phyloP scores from a whole-genome alignment of 1,140 invertebrate species.

The Aricia agestis region DNA sequence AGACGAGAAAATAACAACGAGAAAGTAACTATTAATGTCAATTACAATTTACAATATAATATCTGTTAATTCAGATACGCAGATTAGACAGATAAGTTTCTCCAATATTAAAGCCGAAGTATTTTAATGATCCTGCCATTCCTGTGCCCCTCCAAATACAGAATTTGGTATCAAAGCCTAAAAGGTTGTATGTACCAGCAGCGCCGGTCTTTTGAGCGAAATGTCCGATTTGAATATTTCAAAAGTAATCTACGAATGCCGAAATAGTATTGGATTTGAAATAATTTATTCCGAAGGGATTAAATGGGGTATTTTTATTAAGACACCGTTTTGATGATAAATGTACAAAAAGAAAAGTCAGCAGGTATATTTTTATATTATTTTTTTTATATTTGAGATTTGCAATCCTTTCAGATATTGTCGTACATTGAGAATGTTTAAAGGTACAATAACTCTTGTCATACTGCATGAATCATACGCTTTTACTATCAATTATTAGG shows the following conservation, averaged over 20 bases:
- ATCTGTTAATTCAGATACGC: background rate
- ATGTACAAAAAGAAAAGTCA: no score
- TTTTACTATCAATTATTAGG: no score
- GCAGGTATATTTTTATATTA: no score
- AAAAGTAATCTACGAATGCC: background rate
- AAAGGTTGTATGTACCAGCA: background rate
- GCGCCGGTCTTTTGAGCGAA: background rate
- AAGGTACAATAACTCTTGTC: no score
- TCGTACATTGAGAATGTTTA: no score
- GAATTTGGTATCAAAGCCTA: background rate
- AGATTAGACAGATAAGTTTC: background rate
- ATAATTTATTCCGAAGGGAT: background rate
- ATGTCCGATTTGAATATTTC: conserved; percentile 3
- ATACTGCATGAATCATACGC: no score
- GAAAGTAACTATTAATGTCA: no score
- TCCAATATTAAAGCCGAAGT: background rate
- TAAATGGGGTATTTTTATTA: background rate
- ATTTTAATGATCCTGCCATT: background rate
- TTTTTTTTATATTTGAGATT: no score
- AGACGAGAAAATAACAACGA: no score
- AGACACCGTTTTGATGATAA: background rate
- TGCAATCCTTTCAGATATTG: no score
- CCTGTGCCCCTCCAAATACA: background rate
- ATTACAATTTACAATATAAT: no score
- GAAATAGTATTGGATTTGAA: background rate